Percentiles rank a stretch among this genome's conserved stretches.
Evolutionary conservation across 2,797 vertebrate genomes (phyloP).

Genomic region (Mormyrops boulengeri): DNA sequence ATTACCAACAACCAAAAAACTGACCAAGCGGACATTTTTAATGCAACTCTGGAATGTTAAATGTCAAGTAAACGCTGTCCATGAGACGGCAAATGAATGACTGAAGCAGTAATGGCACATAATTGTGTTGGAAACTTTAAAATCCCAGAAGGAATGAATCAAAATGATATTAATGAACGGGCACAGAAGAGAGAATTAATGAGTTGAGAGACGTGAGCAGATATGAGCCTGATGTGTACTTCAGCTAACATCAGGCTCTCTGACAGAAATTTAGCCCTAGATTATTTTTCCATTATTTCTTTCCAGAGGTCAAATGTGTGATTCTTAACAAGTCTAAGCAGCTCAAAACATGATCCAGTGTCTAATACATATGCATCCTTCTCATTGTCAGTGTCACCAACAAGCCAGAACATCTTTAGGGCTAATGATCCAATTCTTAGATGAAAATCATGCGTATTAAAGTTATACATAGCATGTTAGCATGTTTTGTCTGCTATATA

Average conservation of each 20-base stretch:
- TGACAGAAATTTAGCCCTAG: neutral
- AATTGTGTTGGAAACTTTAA: conserved; percentile 16
- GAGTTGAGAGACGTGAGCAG: conserved; percentile 12
- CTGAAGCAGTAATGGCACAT: neutral
- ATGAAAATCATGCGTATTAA: neutral
- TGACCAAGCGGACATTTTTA: neutral
- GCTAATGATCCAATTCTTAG: neutral
- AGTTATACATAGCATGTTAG: neutral
- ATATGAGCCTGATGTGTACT: neutral
- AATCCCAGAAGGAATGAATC: conserved; percentile 20
- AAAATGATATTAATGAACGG: conserved; percentile 26
- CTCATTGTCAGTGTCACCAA: neutral
- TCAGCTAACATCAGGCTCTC: neutral
- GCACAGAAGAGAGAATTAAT: conserved; percentile 22
- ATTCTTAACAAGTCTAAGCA: neutral
- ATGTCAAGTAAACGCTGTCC: neutral
- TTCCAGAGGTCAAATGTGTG: neutral
- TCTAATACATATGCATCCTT: neutral
- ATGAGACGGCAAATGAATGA: conserved; percentile 10
- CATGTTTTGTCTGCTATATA: neutral
- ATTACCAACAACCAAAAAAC: neutral
- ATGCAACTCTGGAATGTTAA: neutral
- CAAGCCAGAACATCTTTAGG: neutral
- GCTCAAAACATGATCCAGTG: neutral
- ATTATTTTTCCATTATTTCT: neutral